Base-by-base conservation (phyloP, 2,797 vertebrate species). In the Otolemur crassicaudatus region DNA sequence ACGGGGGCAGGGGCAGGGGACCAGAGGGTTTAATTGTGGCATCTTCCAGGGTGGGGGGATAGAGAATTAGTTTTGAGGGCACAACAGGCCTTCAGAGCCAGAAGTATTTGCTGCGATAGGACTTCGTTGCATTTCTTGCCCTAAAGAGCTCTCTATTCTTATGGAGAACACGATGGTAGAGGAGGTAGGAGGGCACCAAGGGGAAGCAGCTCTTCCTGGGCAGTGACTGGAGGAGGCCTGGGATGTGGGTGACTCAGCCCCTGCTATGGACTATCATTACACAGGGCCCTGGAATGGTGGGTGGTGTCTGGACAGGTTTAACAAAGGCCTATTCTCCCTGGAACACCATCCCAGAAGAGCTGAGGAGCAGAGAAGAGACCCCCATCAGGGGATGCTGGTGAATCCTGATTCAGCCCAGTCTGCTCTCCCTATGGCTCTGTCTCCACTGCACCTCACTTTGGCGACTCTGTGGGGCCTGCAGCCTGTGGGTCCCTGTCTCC, bases 21-120 rank as follows among this genome's bases (percentile, higher is more conserved):
- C 20, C 27, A 49, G 27, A 73, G 27, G 70, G n/a, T 34, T 90
- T 84, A 43, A 75, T n/a, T 43, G 56, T 40, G 20, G 76, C 12
- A 10, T 79, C 37, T 75, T 40, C 75, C 58, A 70, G 43, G 37
- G 2, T 12, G n/a, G 60, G 49, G 67, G 69, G 75, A 53, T 65
- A 43, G 65, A 70, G 76, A 90, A 61, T 85, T 82, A 73, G 65
- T 58, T 77, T 65, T n/a, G 49, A 87, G 65, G 49, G 58, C n/a
- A 29, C 69, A 56, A 77, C 4, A 12, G 56, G 73, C 20, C n/a
- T 46, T 22, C 13, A 14, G 83, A 27, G 56, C 49, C 27, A 43
- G 79, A 79, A 65, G 27, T 22, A 7, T 14, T 77, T 27, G 43
- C 40, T 82, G 37, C 4, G 3, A 34, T 16, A 72, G 69, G 70